These are phyloP conservation scores for Thalassarche chlororhynchos DNA, from an alignment of 2,113 vertebrate genomes.

Conservation along the genomic window DNA sequence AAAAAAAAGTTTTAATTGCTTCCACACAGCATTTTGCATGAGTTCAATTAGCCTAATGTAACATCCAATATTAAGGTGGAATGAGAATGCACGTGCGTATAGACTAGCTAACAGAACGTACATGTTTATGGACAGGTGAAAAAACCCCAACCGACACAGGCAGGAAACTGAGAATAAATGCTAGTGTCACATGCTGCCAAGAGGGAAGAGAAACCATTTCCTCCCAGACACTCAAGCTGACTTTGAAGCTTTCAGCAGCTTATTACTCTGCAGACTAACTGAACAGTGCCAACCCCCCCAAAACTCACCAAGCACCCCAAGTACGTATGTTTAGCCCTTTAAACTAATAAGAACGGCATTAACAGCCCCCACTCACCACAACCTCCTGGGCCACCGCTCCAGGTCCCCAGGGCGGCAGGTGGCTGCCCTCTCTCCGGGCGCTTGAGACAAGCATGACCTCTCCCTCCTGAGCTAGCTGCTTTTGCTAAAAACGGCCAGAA, in stretches of 20 bases:
- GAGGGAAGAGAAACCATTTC: background rate
- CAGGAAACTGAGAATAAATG: background rate
- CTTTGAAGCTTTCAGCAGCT: background rate
- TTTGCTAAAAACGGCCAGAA: background rate
- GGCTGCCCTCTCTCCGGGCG: background rate
- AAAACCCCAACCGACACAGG: background rate
- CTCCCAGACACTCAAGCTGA: background rate
- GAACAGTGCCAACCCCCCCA: background rate
- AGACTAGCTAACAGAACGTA: background rate
- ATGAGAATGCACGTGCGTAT: background rate
- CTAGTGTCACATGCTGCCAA: background rate
- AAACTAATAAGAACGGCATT: background rate
- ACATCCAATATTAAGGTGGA: background rate
- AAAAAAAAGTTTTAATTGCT: background rate
- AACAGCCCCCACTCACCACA: constrained; percentile 41
- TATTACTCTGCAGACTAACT: background rate
- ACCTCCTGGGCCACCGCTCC: constrained; percentile 22
- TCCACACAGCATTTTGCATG: background rate
- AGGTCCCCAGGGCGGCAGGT: background rate
- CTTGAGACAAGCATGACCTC: background rate
- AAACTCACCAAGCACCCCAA: background rate
- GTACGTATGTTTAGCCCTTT: background rate
- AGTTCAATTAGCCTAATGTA: background rate
- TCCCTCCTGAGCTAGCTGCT: constrained; percentile 14
- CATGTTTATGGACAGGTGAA: background rate